phyloP scores from a whole-genome alignment of 2,113 vertebrate genomes.

The Micronycteris hirsuta region DNA sequence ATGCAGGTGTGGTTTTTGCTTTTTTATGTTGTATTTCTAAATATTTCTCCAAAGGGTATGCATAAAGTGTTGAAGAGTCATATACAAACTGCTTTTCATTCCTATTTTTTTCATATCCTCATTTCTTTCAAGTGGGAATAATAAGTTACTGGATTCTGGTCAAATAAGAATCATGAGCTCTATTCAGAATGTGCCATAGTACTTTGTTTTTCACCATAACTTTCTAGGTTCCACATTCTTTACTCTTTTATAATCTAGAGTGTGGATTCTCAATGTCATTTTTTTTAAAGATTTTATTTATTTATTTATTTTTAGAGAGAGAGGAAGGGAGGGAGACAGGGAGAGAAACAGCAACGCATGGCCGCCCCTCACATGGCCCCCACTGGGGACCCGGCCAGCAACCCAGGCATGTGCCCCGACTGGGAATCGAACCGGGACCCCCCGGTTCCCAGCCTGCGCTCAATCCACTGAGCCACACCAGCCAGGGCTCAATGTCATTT shows the following conservation, averaged over 20 bases:
- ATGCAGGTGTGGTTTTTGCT: not conserved
- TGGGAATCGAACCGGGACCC: too few species aligned
- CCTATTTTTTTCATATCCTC: constrained; percentile 16
- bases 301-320: too few species aligned
- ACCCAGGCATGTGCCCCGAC: too few species aligned
- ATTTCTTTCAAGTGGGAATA: constrained; percentile 11
- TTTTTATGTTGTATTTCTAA: constrained; percentile 27
- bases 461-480: too few species aligned
- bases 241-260: not conserved
- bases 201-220: not conserved
- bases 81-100: constrained; percentile 1
- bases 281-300: too few species aligned
- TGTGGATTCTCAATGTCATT: not conserved
- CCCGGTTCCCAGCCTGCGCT: too few species aligned
- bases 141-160: not conserved
- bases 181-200: constrained; percentile 15
- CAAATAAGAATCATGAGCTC: constrained; percentile 15
- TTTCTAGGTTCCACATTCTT: not conserved
- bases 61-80: not conserved
- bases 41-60: not conserved
- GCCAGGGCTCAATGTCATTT: too few species aligned
- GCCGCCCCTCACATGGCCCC: too few species aligned
- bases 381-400: too few species aligned
- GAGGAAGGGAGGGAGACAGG: too few species aligned
- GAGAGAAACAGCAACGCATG: too few species aligned